Conservation (phyloP, 1,140 invertebrate genomes). For the Drosophila kohkoa region DNA sequence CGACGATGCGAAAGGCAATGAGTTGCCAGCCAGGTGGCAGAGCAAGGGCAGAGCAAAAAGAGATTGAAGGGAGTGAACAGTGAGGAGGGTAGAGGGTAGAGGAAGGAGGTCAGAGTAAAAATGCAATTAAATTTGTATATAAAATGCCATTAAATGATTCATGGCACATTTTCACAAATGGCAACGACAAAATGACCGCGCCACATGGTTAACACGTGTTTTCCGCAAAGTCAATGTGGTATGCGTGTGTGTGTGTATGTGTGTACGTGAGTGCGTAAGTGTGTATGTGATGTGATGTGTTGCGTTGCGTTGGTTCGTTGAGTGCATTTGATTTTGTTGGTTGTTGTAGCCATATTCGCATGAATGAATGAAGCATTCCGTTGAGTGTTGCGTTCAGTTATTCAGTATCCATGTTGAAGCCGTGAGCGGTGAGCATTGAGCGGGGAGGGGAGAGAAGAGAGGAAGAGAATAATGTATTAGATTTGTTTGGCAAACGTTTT, state of each 20-base stretch:
- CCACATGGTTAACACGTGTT: conserved; percentile 76
- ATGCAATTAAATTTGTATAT: conserved; percentile 71
- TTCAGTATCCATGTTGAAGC: conserved; percentile 32
- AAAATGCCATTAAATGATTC: conserved; percentile 73
- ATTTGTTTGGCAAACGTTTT: conserved; percentile 21
- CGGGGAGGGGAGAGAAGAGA: conserved; percentile 8
- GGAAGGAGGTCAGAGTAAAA: conserved; percentile 49
- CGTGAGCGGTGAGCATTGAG: not conserved
- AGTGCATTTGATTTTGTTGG: conserved; percentile 43
- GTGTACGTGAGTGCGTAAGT: conserved; percentile 13
- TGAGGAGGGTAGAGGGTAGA: not conserved
- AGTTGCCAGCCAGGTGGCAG: conserved; percentile 9
- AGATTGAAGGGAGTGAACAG: not conserved
- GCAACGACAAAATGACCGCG: conserved; percentile 57
- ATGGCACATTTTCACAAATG: conserved; percentile 66
- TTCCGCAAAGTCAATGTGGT: conserved; percentile 51
- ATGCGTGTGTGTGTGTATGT: conserved; percentile 15
- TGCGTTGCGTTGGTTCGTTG: conserved; percentile 21
- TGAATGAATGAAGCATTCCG: conserved; percentile 39
- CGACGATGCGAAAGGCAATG: conserved; percentile 38
- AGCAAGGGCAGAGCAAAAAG: not conserved
- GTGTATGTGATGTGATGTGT: conserved; percentile 24
- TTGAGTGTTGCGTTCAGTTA: conserved; percentile 37
- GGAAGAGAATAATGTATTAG: conserved; percentile 41
- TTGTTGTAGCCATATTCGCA: conserved; percentile 31